Conservation (phyloP, 2,888 invertebrate species). For the Melanotus villosus region DNA sequence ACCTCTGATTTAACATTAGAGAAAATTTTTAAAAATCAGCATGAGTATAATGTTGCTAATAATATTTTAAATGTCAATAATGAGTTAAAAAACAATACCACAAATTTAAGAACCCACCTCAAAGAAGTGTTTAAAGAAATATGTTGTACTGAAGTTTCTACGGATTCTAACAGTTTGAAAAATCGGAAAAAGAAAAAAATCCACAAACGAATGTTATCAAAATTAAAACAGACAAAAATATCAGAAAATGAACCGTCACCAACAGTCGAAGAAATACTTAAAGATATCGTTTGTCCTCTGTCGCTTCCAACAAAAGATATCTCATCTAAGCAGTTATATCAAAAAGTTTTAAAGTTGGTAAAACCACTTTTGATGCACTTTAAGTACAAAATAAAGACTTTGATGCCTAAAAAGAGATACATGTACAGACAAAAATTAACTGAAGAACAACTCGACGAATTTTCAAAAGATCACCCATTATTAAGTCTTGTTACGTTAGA, state of each 20-base stretch:
- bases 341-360: conserved; percentile 9
- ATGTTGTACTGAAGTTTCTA: not conserved
- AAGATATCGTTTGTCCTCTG: not conserved
- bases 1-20: no score
- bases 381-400: conserved; percentile 13
- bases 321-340: not conserved
- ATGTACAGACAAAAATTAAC: conserved; percentile 14
- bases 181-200: conserved; percentile 2
- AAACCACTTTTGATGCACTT: conserved; percentile 24
- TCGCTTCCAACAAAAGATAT: not conserved
- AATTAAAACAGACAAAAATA: not conserved
- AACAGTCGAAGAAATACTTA: not conserved
- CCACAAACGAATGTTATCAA: not conserved
- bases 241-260: not conserved
- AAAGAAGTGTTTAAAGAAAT: conserved; percentile 8
- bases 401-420: conserved; percentile 16
- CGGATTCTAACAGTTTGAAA: not conserved
- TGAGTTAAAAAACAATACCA: not conserved
- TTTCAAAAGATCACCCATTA: conserved; percentile 9
- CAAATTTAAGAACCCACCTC: not conserved
- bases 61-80: not conserved
- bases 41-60: not conserved
- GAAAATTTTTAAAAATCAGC: conserved; percentile 28
- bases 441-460: not conserved
- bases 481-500: not conserved